Base-by-base conservation (phyloP, 2,888 invertebrate genomes). In the Frankliniella fusca region DNA sequence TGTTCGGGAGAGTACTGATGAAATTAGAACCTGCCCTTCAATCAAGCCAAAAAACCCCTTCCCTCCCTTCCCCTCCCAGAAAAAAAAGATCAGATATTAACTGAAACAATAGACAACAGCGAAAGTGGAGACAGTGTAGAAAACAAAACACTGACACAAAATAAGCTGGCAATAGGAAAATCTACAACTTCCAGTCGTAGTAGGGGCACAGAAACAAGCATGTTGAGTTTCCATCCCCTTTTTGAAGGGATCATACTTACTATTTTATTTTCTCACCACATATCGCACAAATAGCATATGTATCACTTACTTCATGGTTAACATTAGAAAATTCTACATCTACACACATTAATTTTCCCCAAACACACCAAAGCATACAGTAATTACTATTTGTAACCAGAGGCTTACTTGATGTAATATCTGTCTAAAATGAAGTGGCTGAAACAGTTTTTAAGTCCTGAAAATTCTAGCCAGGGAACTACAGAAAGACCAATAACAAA, bases 281-380 rank as follows among this genome's bases (percentile, higher is more conserved):
- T n/a, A 20, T 76, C 27, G 10, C 27, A 23, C 70, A 27, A 76
- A 76, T 23, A 27, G 12, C n/a, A n/a, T 76, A 76, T 76, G 27
- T 27, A 18, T 61, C 23, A 76, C 70, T 76, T 27, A 76, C 70
- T 76, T 76, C 23, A 2, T 76, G 70, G 70, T 76, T 76, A 76
- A 76, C 70, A 76, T 23, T 76, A 76, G 70, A 76, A 76, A 76
- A 76, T 8, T 23, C 70, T 76, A 76, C 23, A 27, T 23, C 70
- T 76, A 76, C 23, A 27, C 70, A 76, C 70, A 76, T 27, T 76
- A 76, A 27, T 76, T 27, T 76, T 12, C 23, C 23, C 27, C 38
- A 38, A 38, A 38, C 27, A 27, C 70, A 76, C 23, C 12, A 23
- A 76, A 76, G 27, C 70, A 76, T 70, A 23, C n/a, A 70, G 27